Percentiles rank a stretch among this genome's conserved stretches.
Conservation (phyloP, 2,888 invertebrate genomes). For the Hesperia comma region DNA sequence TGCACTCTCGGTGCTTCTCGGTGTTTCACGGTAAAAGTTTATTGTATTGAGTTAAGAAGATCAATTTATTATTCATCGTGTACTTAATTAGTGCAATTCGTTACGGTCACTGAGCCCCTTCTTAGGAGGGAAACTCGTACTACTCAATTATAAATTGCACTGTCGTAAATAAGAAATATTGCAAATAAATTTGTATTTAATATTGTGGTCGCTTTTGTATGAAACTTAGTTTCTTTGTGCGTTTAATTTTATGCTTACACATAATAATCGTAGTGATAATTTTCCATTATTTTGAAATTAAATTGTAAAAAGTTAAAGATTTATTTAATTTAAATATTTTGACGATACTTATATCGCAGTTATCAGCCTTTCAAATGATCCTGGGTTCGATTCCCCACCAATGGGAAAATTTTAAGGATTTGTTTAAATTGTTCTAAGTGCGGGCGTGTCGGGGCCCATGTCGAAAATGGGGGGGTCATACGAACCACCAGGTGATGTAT, state of each 20-base stretch:
- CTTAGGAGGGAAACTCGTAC: conserved; percentile 8
- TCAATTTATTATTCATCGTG: conserved; percentile 3
- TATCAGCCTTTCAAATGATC: no score
- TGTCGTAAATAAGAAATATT: not conserved
- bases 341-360: no score
- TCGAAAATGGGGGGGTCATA: no score
- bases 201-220: no score
- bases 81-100: conserved; percentile 10
- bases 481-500: no score
- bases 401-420: no score
- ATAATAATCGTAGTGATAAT: not conserved
- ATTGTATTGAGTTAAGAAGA: not conserved
- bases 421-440: no score
- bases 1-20: no score
- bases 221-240: not conserved
- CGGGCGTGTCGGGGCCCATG: no score
- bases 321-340: no score
- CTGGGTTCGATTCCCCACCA: no score
- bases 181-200: not conserved
- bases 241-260: not conserved
- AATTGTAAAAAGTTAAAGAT: not conserved
- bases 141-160: not conserved
- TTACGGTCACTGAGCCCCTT: conserved; percentile 4
- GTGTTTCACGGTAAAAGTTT: not conserved
- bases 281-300: conserved; percentile 1